Conservation (phyloP, 2,797 vertebrate species). For the Sebastes itinus region DNA sequence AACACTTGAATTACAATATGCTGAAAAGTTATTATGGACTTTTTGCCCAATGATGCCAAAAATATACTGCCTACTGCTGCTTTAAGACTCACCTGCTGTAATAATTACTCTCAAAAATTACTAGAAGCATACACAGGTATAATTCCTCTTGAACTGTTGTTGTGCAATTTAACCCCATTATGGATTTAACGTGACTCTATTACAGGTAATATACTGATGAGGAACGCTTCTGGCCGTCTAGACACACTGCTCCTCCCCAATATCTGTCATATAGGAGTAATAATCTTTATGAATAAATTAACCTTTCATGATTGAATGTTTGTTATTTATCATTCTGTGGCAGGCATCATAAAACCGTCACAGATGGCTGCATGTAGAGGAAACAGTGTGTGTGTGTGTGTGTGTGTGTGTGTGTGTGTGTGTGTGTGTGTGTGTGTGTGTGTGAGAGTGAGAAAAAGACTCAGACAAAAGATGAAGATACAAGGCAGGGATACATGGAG, state of each 20-base stretch:
- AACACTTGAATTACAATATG: too few species aligned
- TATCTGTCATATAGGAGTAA: neutral
- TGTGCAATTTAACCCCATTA: neutral
- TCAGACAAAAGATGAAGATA: neutral
- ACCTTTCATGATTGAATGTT: neutral
- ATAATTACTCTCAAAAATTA: neutral
- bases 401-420: neutral
- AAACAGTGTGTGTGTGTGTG: too few species aligned
- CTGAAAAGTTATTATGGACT: too few species aligned
- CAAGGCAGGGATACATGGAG: neutral
- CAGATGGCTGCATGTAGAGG: neutral
- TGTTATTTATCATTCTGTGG: neutral
- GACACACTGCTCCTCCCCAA: neutral
- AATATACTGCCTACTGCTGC: too few species aligned
- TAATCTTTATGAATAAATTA: neutral
- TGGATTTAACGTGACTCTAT: neutral
- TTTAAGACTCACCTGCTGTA: neutral
- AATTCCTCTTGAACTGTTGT: neutral
- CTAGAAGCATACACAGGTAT: too few species aligned
- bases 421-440: neutral
- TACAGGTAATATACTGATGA: neutral
- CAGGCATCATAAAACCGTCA: neutral
- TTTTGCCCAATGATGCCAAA: too few species aligned
- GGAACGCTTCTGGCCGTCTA: neutral
- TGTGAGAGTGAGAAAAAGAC: too few species aligned